Evolutionary conservation across 2,888 invertebrate species (phyloP).

Genomic region (Acleris sparsana): DNA sequence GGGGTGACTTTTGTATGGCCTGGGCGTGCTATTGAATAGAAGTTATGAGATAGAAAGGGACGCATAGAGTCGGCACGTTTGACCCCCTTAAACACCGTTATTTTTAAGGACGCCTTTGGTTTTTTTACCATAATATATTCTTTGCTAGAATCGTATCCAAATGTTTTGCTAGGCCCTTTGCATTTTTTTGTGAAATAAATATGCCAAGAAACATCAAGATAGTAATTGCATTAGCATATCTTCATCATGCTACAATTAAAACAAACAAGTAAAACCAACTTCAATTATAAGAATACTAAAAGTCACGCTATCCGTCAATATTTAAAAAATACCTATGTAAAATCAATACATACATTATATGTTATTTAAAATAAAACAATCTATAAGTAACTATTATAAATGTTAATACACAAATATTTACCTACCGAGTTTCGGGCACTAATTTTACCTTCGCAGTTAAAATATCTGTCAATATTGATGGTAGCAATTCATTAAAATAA

Average conservation of each 20-base stretch:
- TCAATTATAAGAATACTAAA: constrained; percentile 36
- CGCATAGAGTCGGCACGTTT: no score
- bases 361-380: constrained; percentile 38
- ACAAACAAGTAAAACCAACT: constrained; percentile 33
- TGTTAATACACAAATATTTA: constrained; percentile 37
- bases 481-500: not conserved
- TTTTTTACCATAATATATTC: no score
- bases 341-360: constrained; percentile 51
- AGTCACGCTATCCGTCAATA: constrained; percentile 36
- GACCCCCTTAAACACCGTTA: no score
- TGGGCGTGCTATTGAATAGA: no score
- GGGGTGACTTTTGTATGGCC: no score
- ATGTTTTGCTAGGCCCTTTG: no score
- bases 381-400: constrained; percentile 29
- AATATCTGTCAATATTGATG: not conserved
- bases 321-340: constrained; percentile 47
- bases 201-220: no score
- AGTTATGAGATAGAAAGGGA: no score
- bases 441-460: constrained; percentile 10
- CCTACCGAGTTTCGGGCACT: constrained; percentile 30
- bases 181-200: no score
- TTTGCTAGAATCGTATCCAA: no score
- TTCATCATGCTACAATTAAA: constrained; percentile 40
- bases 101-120: no score
- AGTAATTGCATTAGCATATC: not conserved